Evolutionary conservation across 2,113 vertebrate species (phyloP).

Genomic region (Zapornia atra): DNA sequence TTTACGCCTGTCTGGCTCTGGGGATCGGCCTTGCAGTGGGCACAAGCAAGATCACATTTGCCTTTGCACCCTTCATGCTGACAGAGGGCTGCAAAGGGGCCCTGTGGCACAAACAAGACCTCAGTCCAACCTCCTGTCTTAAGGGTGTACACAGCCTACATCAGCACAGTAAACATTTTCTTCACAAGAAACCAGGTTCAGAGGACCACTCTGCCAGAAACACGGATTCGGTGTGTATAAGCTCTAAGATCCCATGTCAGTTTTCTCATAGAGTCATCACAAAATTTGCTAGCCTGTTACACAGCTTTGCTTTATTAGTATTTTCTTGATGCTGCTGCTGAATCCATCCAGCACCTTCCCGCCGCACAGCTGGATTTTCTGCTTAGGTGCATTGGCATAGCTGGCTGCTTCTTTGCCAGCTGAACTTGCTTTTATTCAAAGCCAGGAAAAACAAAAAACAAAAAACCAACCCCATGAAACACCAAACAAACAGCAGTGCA

Average conservation of each 20-base stretch:
- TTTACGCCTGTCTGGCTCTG: constrained; percentile 19
- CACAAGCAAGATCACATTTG: constrained; percentile 18
- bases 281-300: not conserved
- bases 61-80: not conserved
- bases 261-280: not conserved
- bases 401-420: not conserved
- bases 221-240: not conserved
- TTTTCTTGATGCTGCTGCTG: not conserved
- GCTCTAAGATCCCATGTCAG: not conserved
- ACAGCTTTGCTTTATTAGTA: not conserved
- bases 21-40: constrained; percentile 5
- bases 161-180: not conserved
- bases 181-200: not conserved
- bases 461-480: not conserved
- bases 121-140: not conserved
- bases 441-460: not conserved
- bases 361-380: not conserved
- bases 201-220: not conserved
- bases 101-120: not conserved
- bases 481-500: not conserved
- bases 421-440: not conserved
- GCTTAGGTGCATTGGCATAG: not conserved
- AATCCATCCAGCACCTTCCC: not conserved
- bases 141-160: not conserved
- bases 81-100: not conserved